Base-by-base conservation (phyloP, 1,140 invertebrate genomes). In the Ladona fulva region DNA sequence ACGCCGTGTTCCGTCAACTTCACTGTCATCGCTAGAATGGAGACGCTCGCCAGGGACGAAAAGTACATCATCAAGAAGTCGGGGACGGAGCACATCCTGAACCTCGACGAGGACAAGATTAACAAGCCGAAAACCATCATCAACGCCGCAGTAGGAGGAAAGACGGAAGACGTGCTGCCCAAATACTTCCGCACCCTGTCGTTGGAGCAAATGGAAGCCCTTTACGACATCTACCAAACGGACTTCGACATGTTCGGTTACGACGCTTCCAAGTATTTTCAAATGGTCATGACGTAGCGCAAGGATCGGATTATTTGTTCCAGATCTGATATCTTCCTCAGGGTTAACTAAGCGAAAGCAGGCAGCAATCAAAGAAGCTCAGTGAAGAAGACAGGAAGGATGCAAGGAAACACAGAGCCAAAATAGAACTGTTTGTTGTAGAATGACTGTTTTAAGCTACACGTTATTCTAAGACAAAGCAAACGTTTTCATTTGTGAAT, bases 1-100 rank as follows among this genome's bases (percentile, higher is more conserved):
- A 95, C 94, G 25, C 95, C 95, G 0, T 97, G 95, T 85, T 89
- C 24, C 24, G 79, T 89, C 0, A 79, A 85, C 12, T 89, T 87
- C 80, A 85, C 88, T 79, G 84, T 86, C 77, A 83, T 87, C 22
- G 87, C 86, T 16, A 86, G 86, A 80, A 85, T 86, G 78, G 86
- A 87, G 79, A 86, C 85, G 6, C 78, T 87, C 11, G 82, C 83
- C 42, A 81, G 82, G 5, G 87, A 88, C 81, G 83, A 82, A 24
- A 80, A 83, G 44, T 83, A 82, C 74, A 81, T 84, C 19, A 81
- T 85, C 19, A 77, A 78, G 73, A 78, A 79, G 59, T 80, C 80
- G 24, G 80, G 80, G 76, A 79, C 80, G 66, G 78, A 76, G 24
- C 74, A 74, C 7, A 25, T 74, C n/a, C 77, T 79, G 11, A 75